These are phyloP conservation scores for Columba janthina DNA, from an alignment of 2,113 vertebrate species.

Conservation along the genomic window DNA sequence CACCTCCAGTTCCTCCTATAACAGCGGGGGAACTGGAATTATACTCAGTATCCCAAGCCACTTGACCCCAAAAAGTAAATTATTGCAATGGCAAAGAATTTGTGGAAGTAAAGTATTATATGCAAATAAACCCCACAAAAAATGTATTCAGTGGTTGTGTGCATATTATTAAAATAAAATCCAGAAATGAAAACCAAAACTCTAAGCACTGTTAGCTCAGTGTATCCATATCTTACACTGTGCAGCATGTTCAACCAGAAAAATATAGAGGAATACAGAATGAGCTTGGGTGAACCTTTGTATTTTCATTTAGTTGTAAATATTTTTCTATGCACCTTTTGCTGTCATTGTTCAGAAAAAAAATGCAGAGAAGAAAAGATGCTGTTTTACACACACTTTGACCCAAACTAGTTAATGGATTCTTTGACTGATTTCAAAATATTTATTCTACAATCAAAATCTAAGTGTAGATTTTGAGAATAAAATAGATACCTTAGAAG, in stretches of 20 bases:
- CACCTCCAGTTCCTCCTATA: neutral
- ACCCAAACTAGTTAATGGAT: neutral
- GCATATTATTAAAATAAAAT: neutral
- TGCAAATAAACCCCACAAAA: neutral
- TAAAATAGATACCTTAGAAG: neutral
- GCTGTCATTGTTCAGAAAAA: neutral
- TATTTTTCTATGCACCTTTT: neutral
- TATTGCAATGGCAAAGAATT: neutral
- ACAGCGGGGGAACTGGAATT: neutral
- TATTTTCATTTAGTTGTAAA: neutral
- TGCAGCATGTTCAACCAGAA: neutral
- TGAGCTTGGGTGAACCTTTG: neutral
- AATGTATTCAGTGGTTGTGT: neutral
- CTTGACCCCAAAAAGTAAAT: neutral
- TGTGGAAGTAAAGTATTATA: neutral
- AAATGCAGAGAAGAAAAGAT: neutral
- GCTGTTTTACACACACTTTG: fast-evolving
- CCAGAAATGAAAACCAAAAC: neutral
- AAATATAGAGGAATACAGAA: neutral
- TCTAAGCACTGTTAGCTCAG: neutral
- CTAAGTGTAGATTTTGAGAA: neutral
- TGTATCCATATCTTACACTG: neutral
- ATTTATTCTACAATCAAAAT: neutral
- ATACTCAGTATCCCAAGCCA: neutral
- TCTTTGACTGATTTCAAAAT: neutral